Evolutionary conservation across 2,113 vertebrate genomes (phyloP).

Genomic region (Archilochus colubris): DNA sequence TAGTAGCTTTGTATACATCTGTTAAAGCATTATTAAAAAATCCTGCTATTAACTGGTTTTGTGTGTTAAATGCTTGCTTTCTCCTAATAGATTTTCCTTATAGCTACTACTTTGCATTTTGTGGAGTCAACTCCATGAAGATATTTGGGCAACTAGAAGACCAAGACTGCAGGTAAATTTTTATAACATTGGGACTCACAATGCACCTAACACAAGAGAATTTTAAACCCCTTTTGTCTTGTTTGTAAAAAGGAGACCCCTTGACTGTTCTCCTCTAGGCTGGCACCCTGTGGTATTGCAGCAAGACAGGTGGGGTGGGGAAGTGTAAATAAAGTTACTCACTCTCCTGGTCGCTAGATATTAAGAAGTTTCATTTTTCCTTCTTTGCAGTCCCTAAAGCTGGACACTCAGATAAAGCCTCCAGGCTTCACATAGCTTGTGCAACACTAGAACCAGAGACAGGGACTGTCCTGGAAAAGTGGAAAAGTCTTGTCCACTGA

Average conservation of each 20-base stretch:
- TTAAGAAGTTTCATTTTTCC: not conserved
- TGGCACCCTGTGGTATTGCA: not conserved
- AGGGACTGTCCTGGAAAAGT: not conserved
- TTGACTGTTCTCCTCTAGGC: not conserved
- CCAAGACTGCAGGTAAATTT: not conserved
- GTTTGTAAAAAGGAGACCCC: not conserved
- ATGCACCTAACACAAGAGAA: not conserved
- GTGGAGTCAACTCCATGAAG: not conserved
- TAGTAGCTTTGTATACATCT: not conserved
- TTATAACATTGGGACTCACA: not conserved
- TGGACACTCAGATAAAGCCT: not conserved
- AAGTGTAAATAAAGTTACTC: not conserved
- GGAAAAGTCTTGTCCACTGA: not conserved
- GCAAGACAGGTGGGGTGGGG: not conserved
- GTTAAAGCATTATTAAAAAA: not conserved
- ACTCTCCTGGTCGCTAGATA: not conserved
- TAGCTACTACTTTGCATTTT: not conserved
- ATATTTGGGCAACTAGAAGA: not conserved
- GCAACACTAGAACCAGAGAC: not conserved
- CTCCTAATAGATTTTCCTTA: not conserved
- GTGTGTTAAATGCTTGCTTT: not conserved
- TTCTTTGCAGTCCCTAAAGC: not conserved
- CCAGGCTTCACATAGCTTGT: rapidly evolving
- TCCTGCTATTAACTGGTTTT: not conserved
- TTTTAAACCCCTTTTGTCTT: not conserved